These are phyloP conservation scores for Hemichromis elongatus DNA, from an alignment of 2,113 vertebrate species.

Conservation along the genomic window DNA sequence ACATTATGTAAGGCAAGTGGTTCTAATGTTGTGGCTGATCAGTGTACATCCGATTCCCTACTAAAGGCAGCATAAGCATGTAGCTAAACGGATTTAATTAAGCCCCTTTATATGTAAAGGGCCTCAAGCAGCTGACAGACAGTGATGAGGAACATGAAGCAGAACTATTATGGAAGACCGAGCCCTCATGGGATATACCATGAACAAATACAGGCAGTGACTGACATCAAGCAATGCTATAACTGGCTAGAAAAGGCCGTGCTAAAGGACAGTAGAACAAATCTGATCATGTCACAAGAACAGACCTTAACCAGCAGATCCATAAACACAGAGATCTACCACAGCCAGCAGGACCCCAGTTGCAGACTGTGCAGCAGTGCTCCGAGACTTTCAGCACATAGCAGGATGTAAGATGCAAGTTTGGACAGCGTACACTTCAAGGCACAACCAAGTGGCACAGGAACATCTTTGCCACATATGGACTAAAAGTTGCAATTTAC, in stretches of 20 bases:
- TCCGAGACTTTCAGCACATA: neutral
- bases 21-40: neutral
- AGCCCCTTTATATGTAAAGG: neutral
- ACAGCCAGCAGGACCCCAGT: neutral
- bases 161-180: neutral
- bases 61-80: neutral
- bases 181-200: neutral
- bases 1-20: neutral
- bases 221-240: neutral
- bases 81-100: neutral
- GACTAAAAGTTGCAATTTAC: too few relatives aligned
- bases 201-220: neutral
- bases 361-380: neutral
- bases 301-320: neutral
- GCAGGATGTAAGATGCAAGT: neutral
- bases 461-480: neutral
- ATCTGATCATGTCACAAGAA: neutral
- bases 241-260: neutral
- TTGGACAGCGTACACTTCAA: neutral
- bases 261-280: neutral
- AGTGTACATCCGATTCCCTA: neutral
- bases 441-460: neutral
- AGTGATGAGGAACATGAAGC: accelerated
- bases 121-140: neutral
- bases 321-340: neutral